These are phyloP conservation scores for Tachycineta bicolor DNA, from an alignment of 2,113 vertebrate genomes.

Conservation along the genomic window DNA sequence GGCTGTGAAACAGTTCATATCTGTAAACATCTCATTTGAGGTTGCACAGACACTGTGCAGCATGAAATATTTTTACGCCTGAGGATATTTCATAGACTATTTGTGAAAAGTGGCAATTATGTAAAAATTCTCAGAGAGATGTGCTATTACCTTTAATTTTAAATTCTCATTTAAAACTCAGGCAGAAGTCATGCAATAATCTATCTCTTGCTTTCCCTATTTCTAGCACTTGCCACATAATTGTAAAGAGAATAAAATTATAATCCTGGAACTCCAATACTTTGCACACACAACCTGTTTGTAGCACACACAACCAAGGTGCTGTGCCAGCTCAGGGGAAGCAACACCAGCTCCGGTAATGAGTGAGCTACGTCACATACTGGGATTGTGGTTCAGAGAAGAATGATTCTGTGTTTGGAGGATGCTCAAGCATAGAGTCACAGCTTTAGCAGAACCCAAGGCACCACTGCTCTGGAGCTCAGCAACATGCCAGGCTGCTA, in stretches of 20 bases:
- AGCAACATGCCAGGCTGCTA: not conserved
- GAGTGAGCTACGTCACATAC: fast-evolving
- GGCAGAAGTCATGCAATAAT: not conserved
- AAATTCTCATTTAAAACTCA: not conserved
- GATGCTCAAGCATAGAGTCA: not conserved
- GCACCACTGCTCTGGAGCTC: not conserved
- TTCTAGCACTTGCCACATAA: not conserved
- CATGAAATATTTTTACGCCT: not conserved
- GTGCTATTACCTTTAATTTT: not conserved
- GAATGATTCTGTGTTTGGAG: not conserved
- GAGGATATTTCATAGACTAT: not conserved
- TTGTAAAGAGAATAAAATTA: not conserved
- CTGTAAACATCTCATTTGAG: not conserved
- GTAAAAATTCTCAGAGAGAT: not conserved
- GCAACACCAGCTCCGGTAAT: not conserved
- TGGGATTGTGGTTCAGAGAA: not conserved
- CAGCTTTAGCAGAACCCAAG: not conserved
- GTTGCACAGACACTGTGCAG: not conserved
- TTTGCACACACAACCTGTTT: not conserved
- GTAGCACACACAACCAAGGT: not conserved
- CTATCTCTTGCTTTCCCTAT: not conserved
- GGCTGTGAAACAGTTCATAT: not conserved
- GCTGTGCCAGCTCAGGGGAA: not conserved
- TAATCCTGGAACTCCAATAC: not conserved
- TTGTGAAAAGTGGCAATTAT: not conserved